Conservation (phyloP, 2,888 invertebrate species). For the Phasia obesa region DNA sequence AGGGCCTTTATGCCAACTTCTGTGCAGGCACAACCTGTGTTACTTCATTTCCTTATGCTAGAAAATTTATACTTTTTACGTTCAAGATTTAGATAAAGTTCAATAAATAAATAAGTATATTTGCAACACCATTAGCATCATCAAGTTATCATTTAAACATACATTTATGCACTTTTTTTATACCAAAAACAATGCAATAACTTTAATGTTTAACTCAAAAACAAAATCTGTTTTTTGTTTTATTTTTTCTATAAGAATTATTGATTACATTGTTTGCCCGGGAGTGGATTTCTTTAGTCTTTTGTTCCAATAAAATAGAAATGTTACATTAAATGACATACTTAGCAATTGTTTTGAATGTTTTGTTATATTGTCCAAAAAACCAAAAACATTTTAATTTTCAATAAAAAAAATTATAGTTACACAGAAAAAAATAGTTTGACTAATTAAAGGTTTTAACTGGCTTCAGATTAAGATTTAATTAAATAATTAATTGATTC, state of each 20-base stretch:
- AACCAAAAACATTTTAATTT: no score
- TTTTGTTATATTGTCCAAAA: background rate
- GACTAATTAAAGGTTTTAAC: no score
- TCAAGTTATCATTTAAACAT: constrained; percentile 60
- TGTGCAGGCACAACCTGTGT: constrained; percentile 23
- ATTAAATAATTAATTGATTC: no score
- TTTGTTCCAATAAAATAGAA: constrained; percentile 59
- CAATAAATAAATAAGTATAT: constrained; percentile 71
- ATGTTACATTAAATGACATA: constrained; percentile 55
- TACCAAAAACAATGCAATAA: constrained; percentile 12
- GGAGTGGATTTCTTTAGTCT: constrained; percentile 6
- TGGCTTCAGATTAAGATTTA: no score
- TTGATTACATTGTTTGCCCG: constrained; percentile 47
- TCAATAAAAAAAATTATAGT: no score
- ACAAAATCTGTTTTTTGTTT: background rate
- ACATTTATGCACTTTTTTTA: background rate
- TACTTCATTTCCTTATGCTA: constrained; percentile 2
- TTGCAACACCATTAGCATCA: constrained; percentile 73
- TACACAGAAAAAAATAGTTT: no score
- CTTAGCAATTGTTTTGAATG: constrained; percentile 43
- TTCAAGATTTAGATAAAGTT: constrained; percentile 71
- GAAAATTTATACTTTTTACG: constrained; percentile 47
- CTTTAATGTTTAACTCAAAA: background rate
- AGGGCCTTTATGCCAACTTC: constrained; percentile 31
- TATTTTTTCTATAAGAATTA: constrained; percentile 41